Evolutionary conservation across 1,140 invertebrate species (phyloP).

Genomic region (Pogonomyrmex californicus): DNA sequence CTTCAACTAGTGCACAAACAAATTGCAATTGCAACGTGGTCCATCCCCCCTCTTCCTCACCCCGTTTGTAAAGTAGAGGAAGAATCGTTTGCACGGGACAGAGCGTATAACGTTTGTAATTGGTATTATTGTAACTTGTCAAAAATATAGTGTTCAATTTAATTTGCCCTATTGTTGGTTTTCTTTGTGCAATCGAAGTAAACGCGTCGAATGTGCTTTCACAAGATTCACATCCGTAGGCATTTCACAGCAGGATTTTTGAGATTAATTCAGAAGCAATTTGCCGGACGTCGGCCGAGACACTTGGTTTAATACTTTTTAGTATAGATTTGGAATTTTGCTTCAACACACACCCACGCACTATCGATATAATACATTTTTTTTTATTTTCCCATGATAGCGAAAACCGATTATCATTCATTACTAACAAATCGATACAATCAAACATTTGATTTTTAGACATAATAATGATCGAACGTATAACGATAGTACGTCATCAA

Average conservation of each 20-base stretch:
- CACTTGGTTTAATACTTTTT: background rate
- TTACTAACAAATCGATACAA: background rate
- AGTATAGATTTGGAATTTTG: background rate
- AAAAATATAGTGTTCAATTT: constrained; percentile 86
- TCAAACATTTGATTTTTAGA: background rate
- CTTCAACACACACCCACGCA: background rate
- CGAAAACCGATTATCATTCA: background rate
- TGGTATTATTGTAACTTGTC: constrained; percentile 83
- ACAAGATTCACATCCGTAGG: background rate
- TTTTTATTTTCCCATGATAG: background rate
- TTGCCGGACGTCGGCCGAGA: background rate
- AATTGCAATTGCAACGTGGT: constrained; percentile 48
- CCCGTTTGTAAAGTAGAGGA: constrained; percentile 55
- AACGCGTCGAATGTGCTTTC: background rate
- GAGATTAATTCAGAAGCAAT: background rate
- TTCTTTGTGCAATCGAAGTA: constrained; percentile 72
- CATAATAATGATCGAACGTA: constrained; percentile 14
- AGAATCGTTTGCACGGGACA: constrained; percentile 78
- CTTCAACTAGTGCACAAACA: constrained; percentile 66
- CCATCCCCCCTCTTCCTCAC: background rate
- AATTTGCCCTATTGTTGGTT: constrained; percentile 84
- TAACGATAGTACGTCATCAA: constrained; percentile 20
- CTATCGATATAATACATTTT: background rate
- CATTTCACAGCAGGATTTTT: constrained; percentile 1
- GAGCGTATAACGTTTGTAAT: constrained; percentile 80